Percentiles rank a stretch among this genome's conserved stretches.
phyloP scores from a whole-genome alignment of 1,140 invertebrate species.

The Phenacoccus solenopsis region DNA sequence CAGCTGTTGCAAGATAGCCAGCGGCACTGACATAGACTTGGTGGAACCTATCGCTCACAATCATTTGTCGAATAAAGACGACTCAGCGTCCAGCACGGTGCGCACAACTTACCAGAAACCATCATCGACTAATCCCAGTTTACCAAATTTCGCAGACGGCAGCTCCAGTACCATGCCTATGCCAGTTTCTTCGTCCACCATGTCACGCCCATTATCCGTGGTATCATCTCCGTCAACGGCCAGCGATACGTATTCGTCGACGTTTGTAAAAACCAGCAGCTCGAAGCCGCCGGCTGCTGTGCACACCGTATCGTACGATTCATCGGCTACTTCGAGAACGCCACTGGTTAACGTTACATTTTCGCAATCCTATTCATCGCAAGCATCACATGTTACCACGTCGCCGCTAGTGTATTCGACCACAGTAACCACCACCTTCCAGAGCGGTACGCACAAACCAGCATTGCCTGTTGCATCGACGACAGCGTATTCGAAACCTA shows the following conservation, averaged over 20 bases:
- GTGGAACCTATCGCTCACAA: constrained; percentile 25
- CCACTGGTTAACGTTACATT: background rate
- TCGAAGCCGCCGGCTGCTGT: background rate
- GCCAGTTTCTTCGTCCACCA: background rate
- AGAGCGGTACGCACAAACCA: background rate
- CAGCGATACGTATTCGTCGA: background rate
- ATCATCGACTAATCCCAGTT: background rate
- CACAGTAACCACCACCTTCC: constrained; percentile 5
- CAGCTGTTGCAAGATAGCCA: constrained; percentile 65
- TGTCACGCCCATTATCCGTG: background rate
- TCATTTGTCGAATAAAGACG: constrained; percentile 23
- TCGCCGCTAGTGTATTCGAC: constrained; percentile 21
- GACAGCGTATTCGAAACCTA: constrained; percentile 10
- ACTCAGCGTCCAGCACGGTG: constrained; percentile 22
- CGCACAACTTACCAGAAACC: constrained; percentile 10
- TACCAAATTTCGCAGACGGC: background rate
- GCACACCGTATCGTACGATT: background rate
- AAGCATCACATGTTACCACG: constrained; percentile 18
- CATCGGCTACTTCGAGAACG: background rate
- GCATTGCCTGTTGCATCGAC: background rate
- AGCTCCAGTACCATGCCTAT: background rate
- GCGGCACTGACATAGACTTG: constrained; percentile 33
- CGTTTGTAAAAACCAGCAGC: background rate
- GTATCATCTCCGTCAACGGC: background rate
- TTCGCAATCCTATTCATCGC: constrained; percentile 20